These are phyloP conservation scores for Cyphomyrus plagiostoma DNA, from an alignment of 2,113 vertebrate species.

Conservation along the genomic window DNA sequence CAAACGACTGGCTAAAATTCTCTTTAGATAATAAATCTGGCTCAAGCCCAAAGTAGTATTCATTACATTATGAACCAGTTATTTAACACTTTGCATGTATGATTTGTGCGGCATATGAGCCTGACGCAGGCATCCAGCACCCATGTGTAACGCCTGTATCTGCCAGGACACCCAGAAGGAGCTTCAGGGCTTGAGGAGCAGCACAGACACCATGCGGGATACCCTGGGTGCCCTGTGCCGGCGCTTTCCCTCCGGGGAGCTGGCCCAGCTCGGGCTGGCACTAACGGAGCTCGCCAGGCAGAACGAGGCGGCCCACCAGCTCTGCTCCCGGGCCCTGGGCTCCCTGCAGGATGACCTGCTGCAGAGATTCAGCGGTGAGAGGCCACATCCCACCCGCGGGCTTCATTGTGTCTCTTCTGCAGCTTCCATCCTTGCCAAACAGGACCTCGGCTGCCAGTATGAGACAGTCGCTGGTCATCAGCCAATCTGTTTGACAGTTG, in stretches of 20 bases:
- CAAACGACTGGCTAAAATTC: not conserved
- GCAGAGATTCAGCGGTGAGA: conserved; percentile 75
- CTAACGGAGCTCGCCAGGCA: conserved; percentile 74
- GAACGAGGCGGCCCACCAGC: conserved; percentile 71
- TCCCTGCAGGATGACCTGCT: conserved; percentile 77
- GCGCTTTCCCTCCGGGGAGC: conserved; percentile 73
- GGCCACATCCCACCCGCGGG: not conserved
- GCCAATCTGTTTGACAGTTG: not conserved
- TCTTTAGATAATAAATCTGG: conserved; percentile 8
- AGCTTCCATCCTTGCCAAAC: not conserved
- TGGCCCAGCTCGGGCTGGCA: conserved; percentile 71
- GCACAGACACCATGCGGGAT: conserved; percentile 71
- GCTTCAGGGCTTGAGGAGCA: conserved; percentile 73
- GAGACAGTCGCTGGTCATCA: not conserved
- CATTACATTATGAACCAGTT: not conserved
- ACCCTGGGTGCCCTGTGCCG: conserved; percentile 77
- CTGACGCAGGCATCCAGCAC: not conserved
- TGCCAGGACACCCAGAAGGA: conserved; percentile 73
- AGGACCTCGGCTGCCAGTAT: not conserved
- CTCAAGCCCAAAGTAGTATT: not conserved
- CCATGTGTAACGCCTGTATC: not conserved
- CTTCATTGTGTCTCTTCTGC: not conserved
- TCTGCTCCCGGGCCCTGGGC: conserved; percentile 68
- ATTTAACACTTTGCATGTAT: not conserved
- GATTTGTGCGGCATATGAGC: not conserved